phyloP scores from a whole-genome alignment of 1,140 invertebrate species.

The Zaprionus tsacasi region DNA sequence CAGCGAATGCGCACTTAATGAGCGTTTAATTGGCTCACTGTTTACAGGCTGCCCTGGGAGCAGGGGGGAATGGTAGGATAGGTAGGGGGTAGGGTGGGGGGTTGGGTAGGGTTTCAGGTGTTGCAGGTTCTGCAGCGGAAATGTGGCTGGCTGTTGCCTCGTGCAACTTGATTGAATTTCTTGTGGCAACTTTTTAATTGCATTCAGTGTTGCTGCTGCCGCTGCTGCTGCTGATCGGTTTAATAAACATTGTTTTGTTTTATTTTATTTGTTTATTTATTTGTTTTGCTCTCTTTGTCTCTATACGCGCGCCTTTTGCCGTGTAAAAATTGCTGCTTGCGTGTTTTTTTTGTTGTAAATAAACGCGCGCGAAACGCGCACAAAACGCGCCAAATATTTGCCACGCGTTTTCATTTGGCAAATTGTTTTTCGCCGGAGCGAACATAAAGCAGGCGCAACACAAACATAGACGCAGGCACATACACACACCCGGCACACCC shows the following conservation, averaged over 20 bases:
- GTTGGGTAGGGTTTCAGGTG: background rate
- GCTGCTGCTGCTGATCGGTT: slow-evolving; percentile 17
- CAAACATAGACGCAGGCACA: background rate
- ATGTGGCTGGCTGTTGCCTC: background rate
- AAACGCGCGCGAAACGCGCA: slow-evolving; percentile 38
- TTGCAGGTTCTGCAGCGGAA: background rate
- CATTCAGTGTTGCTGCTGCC: slow-evolving; percentile 47
- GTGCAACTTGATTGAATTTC: slow-evolving; percentile 69
- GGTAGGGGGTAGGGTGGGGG: background rate
- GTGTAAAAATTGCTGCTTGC: slow-evolving; percentile 10
- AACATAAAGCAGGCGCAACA: slow-evolving; percentile 51
- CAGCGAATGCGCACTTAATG: slow-evolving; percentile 71
- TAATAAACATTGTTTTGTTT: slow-evolving; percentile 24
- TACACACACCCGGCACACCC: background rate
- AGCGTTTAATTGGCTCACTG: slow-evolving; percentile 80
- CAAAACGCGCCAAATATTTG: slow-evolving; percentile 40
- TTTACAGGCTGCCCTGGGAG: slow-evolving; percentile 63
- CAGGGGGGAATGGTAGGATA: slow-evolving; percentile 1
- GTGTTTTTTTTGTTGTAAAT: background rate
- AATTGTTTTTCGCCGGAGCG: slow-evolving; percentile 63
- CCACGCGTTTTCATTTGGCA: slow-evolving; percentile 68
- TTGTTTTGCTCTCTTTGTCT: background rate
- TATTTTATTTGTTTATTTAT: background rate
- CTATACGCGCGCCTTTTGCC: background rate
- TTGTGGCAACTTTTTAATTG: slow-evolving; percentile 76